Evolutionary conservation across 1,140 invertebrate genomes (phyloP).

Genomic region (Colletes gigas): DNA sequence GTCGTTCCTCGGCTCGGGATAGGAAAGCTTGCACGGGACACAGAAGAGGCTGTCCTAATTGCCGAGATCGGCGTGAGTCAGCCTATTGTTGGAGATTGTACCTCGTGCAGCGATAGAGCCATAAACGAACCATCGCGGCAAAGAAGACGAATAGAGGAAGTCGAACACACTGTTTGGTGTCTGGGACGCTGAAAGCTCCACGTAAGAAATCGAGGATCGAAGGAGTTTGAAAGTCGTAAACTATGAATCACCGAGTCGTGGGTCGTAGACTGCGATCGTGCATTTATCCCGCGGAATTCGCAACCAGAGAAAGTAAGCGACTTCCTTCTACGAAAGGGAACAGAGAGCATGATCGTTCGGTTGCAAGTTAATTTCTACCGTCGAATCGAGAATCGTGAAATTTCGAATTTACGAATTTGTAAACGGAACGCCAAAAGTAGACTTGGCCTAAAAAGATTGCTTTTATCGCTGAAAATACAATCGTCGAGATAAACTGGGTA

Average conservation of each 20-base stretch:
- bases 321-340: not conserved
- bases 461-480: too few relatives aligned
- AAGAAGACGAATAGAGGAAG: slow-evolving; percentile 18
- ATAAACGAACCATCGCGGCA: slow-evolving; percentile 12
- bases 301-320: not conserved
- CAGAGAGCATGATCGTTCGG: not conserved
- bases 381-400: too few relatives aligned
- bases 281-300: slow-evolving; percentile 11
- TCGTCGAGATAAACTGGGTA: too few relatives aligned
- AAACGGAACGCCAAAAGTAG: too few relatives aligned
- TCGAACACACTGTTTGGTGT: not conserved
- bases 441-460: too few relatives aligned
- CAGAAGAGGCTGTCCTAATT: slow-evolving; percentile 59
- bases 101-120: not conserved
- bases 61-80: slow-evolving; percentile 57
- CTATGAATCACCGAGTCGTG: slow-evolving; percentile 26
- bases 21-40: slow-evolving; percentile 12
- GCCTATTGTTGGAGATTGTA: slow-evolving; percentile 45
- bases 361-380: not conserved
- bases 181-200: not conserved
- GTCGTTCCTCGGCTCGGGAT: not conserved
- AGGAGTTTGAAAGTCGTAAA: not conserved
- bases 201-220: not conserved
- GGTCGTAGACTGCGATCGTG: not conserved
- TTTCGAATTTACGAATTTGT: too few relatives aligned